phyloP scores from a whole-genome alignment of 2,888 invertebrate genomes.

The Formica aserva region DNA sequence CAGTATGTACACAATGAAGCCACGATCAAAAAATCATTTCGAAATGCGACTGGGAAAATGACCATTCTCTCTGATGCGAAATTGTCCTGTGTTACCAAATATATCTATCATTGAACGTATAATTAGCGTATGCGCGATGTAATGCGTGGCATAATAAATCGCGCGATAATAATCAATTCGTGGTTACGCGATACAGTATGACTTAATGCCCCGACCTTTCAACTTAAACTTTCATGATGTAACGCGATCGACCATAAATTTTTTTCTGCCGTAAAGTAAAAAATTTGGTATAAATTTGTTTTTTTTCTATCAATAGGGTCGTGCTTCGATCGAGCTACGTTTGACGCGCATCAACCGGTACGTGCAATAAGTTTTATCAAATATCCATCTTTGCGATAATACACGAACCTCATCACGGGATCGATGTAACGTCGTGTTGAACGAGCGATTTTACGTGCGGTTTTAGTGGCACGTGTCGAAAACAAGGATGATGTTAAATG shows the following conservation, averaged over 20 bases:
- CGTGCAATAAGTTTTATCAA: neutral
- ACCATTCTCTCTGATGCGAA: neutral
- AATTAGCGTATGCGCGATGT: neutral
- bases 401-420: neutral
- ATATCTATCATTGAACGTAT: neutral
- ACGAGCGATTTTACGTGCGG: neutral
- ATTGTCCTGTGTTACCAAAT: neutral
- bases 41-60: neutral
- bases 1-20: neutral
- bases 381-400: neutral
- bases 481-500: neutral
- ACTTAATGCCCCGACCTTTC: neutral
- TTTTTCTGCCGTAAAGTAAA: neutral
- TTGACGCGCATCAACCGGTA: neutral
- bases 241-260: neutral
- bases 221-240: neutral
- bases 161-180: neutral
- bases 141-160: neutral
- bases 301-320: neutral
- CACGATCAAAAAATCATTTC: neutral
- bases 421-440: neutral
- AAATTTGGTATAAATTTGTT: neutral
- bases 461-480: neutral
- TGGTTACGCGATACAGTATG: neutral
- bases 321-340: neutral